Evolutionary conservation across 2,797 vertebrate genomes (phyloP), one percentile per base, ranked within the genome.

Genomic region (Thaleichthys pacificus): DNA sequence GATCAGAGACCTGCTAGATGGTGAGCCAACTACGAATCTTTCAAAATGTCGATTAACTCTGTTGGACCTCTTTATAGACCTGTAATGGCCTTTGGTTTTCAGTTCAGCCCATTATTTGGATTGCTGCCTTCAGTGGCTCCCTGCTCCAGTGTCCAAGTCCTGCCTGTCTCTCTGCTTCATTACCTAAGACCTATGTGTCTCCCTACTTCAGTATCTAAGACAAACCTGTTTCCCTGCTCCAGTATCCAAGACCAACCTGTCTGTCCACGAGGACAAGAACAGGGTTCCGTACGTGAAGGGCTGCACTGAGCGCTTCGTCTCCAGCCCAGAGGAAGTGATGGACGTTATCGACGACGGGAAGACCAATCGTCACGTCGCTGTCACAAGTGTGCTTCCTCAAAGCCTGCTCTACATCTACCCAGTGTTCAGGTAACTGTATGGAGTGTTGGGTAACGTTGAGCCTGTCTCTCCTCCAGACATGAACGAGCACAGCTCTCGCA

Each of bases 401-500:
- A 47, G 42, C 42, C 11, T 11, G 42, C 3, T 47, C 12, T 14
- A 14, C 42, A 47, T 47, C 42, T 14, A 47, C 42, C 42, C 42
- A 14, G 11, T 3, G 42, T 47, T 47, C 42, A 42, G 38, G 38
- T 42, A 14, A 42, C 38, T 8, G 5, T 35, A 8, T 35, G 32
- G 42, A 8, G 9, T 12, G 42, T 47, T 47, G 42, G 9, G 11
- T 47, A 47, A 47, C 42, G 11, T 47, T 14, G 42, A 47, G 42
- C 42, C 42, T 47, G 42, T 47, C 42, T 47, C 42, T 47, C 42
- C 42, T 14, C 28, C 89, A 98, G 97, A 98, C 77, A 98, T 98
- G 97, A 98, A 98, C 0, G 97, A 98, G 77, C 97, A 98, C 94
- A 98, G 96, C 90, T 98, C 97, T 17, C 95, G 97, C 84, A 97